Percentiles rank a stretch among this genome's conserved stretches.
phyloP scores from a whole-genome alignment of 2,113 vertebrate species.

The rabbit (Oryctolagus cuniculus) region DNA sequence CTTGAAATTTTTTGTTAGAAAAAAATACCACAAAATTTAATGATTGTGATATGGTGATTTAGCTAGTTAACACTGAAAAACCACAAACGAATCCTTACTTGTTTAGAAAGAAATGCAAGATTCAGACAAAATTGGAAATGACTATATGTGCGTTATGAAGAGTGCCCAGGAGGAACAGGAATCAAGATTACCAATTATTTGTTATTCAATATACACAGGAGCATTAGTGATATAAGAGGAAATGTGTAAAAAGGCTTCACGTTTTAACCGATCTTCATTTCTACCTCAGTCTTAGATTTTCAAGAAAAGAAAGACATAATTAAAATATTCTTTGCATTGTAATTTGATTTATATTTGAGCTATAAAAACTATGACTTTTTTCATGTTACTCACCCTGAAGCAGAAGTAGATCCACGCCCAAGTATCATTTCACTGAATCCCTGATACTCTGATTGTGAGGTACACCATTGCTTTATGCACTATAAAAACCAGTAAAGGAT shows the following conservation, averaged over 20 bases:
- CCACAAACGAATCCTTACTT: not conserved
- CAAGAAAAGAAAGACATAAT: not conserved
- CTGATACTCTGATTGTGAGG: not conserved
- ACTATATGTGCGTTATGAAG: not conserved
- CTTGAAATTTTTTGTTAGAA: not conserved
- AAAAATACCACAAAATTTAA: conserved; percentile 19
- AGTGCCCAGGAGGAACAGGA: not conserved
- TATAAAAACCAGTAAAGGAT: not conserved
- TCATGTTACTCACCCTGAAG: not conserved
- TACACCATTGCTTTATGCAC: not conserved
- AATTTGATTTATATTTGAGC: conserved; percentile 14
- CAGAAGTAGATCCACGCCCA: not conserved
- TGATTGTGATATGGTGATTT: not conserved
- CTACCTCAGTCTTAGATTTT: not conserved
- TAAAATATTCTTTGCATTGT: not conserved
- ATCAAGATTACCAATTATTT: not conserved
- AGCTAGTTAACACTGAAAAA: not conserved
- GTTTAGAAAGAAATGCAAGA: conserved; percentile 6
- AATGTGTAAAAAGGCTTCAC: not conserved
- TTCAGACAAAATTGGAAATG: conserved; percentile 39
- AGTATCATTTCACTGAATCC: not conserved
- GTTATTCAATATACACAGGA: not conserved
- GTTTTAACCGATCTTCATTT: conserved; percentile 18
- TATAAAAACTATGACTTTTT: not conserved
- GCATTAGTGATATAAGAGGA: not conserved